phyloP scores from a whole-genome alignment of 2,113 vertebrate genomes.

The Microcebus ravelobensis region DNA sequence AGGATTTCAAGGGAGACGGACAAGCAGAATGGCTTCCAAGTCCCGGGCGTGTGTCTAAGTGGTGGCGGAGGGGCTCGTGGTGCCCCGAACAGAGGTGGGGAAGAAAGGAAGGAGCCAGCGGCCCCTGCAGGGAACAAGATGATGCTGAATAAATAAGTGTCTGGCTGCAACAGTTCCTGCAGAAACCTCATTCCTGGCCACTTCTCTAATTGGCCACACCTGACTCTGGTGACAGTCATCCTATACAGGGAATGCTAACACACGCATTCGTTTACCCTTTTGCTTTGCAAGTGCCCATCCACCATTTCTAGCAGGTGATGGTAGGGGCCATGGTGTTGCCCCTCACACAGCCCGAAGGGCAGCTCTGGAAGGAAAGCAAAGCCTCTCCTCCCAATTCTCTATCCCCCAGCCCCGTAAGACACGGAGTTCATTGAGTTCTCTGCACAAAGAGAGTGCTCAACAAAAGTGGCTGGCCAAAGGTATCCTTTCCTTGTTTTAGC shows the following conservation, averaged over 20 bases:
- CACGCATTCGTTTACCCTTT: neutral
- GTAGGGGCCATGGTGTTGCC: neutral
- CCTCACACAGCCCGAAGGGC: neutral
- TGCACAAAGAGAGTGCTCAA: neutral
- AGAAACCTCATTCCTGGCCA: neutral
- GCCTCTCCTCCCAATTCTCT: neutral
- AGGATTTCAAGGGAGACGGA: neutral
- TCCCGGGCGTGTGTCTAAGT: neutral
- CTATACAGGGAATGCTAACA: neutral
- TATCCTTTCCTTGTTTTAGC: neutral
- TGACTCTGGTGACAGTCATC: neutral
- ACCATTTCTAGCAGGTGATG: neutral
- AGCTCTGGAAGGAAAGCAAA: neutral
- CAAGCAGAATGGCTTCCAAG: neutral
- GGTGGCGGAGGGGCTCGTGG: neutral
- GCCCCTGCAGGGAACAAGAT: neutral
- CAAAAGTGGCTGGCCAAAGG: neutral
- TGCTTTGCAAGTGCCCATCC: neutral
- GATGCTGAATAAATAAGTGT: neutral
- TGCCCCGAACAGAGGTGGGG: neutral
- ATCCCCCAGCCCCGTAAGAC: neutral
- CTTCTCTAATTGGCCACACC: neutral
- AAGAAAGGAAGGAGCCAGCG: neutral
- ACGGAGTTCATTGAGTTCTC: rapidly evolving
- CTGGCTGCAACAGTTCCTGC: neutral